These are phyloP conservation scores for Nixonia krombeini DNA, from an alignment of 1,140 invertebrate species.

Conservation along the genomic window DNA sequence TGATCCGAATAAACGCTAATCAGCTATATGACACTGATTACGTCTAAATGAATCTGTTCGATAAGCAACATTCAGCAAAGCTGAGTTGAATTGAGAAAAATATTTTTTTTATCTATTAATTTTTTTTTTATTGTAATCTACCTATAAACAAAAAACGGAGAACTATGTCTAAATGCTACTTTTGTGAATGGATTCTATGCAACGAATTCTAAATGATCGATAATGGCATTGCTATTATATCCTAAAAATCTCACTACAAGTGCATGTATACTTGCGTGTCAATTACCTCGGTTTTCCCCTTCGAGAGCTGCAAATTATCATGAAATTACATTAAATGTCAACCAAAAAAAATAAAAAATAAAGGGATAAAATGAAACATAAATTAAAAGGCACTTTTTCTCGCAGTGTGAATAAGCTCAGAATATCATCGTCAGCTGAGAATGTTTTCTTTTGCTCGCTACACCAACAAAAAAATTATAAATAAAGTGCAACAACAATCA, in stretches of 20 bases:
- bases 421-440: conserved; percentile 45
- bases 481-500: conserved; percentile 11
- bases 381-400: conserved; percentile 19
- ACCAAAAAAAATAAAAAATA: conserved; percentile 4
- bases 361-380: conserved; percentile 31
- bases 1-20: too few relatives aligned
- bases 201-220: conserved; percentile 35
- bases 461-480: conserved; percentile 22
- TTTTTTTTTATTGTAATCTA: conserved; percentile 18
- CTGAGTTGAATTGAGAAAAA: too few relatives aligned
- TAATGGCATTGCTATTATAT: conserved; percentile 36
- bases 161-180: conserved; percentile 37
- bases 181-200: conserved; percentile 36
- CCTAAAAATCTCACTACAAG: conserved; percentile 31
- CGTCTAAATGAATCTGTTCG: too few relatives aligned
- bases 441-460: conserved; percentile 22
- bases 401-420: neutral
- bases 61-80: too few relatives aligned
- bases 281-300: conserved; percentile 49
- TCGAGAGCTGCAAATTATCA: conserved; percentile 50
- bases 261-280: conserved; percentile 49
- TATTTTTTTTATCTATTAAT: too few relatives aligned
- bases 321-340: conserved; percentile 45
- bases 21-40: too few relatives aligned
- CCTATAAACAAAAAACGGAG: conserved; percentile 29